Base-by-base conservation (phyloP, 2,888 invertebrate genomes). In the Flexamia atlantica region DNA sequence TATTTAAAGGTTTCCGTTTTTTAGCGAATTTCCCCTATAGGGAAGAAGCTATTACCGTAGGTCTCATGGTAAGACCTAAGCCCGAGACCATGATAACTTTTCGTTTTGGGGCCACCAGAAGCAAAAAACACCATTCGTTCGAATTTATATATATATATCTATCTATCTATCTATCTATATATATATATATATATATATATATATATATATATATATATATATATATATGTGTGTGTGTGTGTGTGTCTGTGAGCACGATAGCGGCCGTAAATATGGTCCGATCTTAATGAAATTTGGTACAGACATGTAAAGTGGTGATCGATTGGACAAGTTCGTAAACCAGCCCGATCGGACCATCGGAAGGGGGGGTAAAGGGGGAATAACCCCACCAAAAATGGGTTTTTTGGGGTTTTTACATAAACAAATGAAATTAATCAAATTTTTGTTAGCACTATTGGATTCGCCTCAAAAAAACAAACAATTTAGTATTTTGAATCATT, bases 131-230 rank as follows among this genome's bases (percentile, higher is more conserved):
- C 46, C 12, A 46, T 46, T 46, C 46, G 46, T 46, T 46, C 2
- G 12, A 17, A 46, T 46, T 17, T 46, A 46, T 46, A 46, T 46
- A 46, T 46, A 46, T 46, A 12, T 46, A 46, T 46, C 7, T 46
- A 46, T 46, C 7, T 46, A 46, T 46, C 7, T 46, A 46, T 46
- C 7, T 46, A 46, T 46, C 7, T 46, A 46, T 46, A 46, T 46
- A 46, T 46, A 46, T 46, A 46, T 46, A 46, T 46, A 46, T 46
- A 46, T 46, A 46, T 46, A 46, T 46, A 12, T 46, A 46, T 46
- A 12, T 46, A 46, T 46, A 46, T 46, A 46, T 46, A 46, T 46
- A 46, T 46, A 46, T 46, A 46, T 46, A 46, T 46, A 46, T 46
- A 46, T 46, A 46, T 46, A 46, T 46, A 46, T 46, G 17, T 46